Percentiles rank a stretch among this genome's conserved stretches.
Conservation (phyloP, 2,888 invertebrate genomes). For the Drosophila heteroneura region DNA sequence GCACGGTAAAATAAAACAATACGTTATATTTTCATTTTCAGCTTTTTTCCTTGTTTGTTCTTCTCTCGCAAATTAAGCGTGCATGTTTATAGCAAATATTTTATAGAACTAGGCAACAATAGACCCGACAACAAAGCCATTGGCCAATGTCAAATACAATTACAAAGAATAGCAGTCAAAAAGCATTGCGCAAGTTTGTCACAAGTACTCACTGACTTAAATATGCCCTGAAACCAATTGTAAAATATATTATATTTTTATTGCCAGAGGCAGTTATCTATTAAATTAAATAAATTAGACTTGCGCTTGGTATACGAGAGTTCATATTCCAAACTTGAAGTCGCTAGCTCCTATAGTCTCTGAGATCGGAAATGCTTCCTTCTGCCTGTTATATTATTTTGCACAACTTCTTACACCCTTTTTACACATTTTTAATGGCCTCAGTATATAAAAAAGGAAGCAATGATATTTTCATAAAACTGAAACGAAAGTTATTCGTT, state of each 20-base stretch:
- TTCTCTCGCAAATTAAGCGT: conserved; percentile 72
- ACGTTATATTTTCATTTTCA: conserved; percentile 43
- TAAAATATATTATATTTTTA: neutral
- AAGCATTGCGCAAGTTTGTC: conserved; percentile 4
- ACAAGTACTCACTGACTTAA: neutral
- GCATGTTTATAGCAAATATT: conserved; percentile 72
- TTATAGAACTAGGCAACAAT: conserved; percentile 43
- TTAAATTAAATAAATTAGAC: neutral
- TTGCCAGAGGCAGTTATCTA: neutral
- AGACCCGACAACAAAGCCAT: conserved; percentile 21
- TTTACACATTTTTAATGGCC: neutral
- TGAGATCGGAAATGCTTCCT: neutral
- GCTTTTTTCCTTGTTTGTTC: neutral
- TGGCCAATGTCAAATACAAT: conserved; percentile 41
- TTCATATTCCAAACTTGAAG: neutral
- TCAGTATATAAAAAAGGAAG: neutral
- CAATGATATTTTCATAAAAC: neutral
- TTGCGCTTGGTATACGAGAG: neutral
- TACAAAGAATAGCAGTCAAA: conserved; percentile 32
- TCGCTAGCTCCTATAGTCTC: neutral
- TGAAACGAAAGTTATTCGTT: neutral
- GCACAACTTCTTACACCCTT: neutral
- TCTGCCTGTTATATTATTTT: neutral
- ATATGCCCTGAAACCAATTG: neutral
- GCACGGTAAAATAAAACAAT: conserved; percentile 41